Evolutionary conservation across 2,888 invertebrate genomes (phyloP).

Genomic region (Epistrophe grossulariae): DNA sequence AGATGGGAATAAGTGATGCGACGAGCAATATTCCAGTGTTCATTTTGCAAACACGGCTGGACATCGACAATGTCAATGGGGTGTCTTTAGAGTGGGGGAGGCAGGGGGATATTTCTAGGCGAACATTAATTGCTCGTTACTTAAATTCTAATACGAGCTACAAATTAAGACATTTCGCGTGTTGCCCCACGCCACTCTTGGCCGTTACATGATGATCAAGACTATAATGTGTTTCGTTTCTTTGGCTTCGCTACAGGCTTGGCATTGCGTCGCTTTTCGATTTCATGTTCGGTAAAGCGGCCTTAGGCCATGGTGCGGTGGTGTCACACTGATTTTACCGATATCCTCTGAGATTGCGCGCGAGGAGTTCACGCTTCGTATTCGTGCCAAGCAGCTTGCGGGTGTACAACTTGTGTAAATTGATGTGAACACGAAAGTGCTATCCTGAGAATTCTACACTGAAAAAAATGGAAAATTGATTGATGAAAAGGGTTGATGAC

Average conservation of each 20-base stretch:
- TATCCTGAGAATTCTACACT: conserved; percentile 32
- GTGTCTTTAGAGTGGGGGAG: conserved; percentile 31
- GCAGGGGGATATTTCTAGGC: conserved; percentile 79
- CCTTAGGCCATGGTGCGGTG: conserved; percentile 39
- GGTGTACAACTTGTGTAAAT: conserved; percentile 62
- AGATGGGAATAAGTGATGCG: neutral
- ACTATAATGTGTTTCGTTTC: neutral
- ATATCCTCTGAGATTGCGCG: conserved; percentile 52
- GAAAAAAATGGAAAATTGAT: neutral
- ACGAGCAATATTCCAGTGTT: neutral
- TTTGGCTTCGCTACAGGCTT: neutral
- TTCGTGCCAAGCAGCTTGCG: conserved; percentile 68
- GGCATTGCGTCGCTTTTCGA: neutral
- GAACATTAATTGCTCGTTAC: conserved; percentile 84
- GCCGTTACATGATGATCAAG: neutral
- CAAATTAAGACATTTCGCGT: conserved; percentile 83
- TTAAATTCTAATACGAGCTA: conserved; percentile 84
- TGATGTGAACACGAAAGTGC: conserved; percentile 62
- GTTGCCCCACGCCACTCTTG: conserved; percentile 13
- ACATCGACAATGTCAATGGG: conserved; percentile 51
- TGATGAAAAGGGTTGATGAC: no score
- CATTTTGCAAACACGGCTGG: conserved; percentile 22
- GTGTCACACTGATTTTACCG: conserved; percentile 71
- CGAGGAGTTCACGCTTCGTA: conserved; percentile 61
- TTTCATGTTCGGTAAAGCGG: conserved; percentile 38